Conservation (phyloP, 2,113 vertebrate species). For the Phycodurus eques region DNA sequence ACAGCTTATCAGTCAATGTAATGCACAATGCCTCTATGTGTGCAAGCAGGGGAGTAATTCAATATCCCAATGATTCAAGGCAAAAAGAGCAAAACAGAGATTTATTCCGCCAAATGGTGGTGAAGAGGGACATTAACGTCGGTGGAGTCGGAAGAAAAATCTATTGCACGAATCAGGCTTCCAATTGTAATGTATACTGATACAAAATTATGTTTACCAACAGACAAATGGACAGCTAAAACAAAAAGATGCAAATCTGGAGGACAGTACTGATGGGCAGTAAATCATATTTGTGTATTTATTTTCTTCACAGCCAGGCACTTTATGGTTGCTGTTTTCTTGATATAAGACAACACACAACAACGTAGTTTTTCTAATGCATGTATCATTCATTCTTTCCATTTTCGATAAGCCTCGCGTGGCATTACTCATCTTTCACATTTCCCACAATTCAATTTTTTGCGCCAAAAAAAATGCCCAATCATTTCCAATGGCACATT, state of each 20-base stretch:
- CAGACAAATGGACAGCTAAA: constrained; percentile 55
- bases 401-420: not conserved
- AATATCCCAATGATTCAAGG: constrained; percentile 83
- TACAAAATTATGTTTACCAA: constrained; percentile 71
- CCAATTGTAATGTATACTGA: constrained; percentile 68
- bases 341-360: not conserved
- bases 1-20: constrained; percentile 83
- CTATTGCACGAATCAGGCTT: constrained; percentile 56
- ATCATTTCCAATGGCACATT: no score
- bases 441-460: no score
- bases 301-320: constrained; percentile 1
- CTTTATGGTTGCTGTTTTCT: not conserved
- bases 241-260: constrained; percentile 52
- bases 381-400: not conserved
- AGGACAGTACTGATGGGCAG: constrained; percentile 28
- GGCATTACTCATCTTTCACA: no score
- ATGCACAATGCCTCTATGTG: constrained; percentile 78
- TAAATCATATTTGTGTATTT: constrained; percentile 51
- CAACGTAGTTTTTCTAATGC: not conserved
- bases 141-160: constrained; percentile 66
- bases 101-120: constrained; percentile 71
- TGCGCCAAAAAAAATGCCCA: no score
- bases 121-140: constrained; percentile 65
- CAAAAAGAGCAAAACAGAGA: constrained; percentile 72
- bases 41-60: constrained; percentile 77